Base-by-base conservation (phyloP, 2,113 vertebrate species). In the Callopanchax toddi region DNA sequence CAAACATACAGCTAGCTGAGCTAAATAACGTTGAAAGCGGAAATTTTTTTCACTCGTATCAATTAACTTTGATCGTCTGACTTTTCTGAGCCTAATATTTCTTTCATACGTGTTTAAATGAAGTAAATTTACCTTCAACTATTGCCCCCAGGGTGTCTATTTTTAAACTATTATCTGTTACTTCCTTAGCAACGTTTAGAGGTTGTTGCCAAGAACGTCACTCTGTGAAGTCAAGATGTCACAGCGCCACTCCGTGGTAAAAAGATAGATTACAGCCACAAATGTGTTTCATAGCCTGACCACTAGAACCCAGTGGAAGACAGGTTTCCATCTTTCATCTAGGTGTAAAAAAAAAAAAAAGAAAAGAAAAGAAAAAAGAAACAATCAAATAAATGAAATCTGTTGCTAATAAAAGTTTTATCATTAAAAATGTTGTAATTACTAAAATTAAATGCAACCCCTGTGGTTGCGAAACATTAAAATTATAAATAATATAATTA, bases 111-210 rank as follows among this genome's bases (percentile, higher is more conserved):
- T 17, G 10, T 56, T 8, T 32, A 9, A 32, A 9, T 13, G 25
- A 23, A 20, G 20, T 15, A 6, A 23, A 25, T 13, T 62, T 82
- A 77, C 79, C 79, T 86, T 17, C 60, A 15, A 63, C 26, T 0
- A 25, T 34, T 46, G 12, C 15, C 42, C 8, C 36, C 40, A 22
- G 16, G 15, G 11, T 5, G 53, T 49, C 23, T 60, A 46, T 34
- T 26, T 57, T 59, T 46, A 36, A 49, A 55, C 21, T 20, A 55
- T 54, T 67, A 60, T 40, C 32, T 20, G 0, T 6, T 4, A 80
- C 84, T 90, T 89, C 88, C 91, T 85, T 92, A 88, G 87, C 87
- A 89, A 92, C 89, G 88, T 70, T 73, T 88, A 51, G 61, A 36
- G 61, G 52, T 56, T 39, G 86, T 87, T 77, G 44, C 79, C 45